phyloP scores from a whole-genome alignment of 2,797 vertebrate species.

The Cuculus canorus region DNA sequence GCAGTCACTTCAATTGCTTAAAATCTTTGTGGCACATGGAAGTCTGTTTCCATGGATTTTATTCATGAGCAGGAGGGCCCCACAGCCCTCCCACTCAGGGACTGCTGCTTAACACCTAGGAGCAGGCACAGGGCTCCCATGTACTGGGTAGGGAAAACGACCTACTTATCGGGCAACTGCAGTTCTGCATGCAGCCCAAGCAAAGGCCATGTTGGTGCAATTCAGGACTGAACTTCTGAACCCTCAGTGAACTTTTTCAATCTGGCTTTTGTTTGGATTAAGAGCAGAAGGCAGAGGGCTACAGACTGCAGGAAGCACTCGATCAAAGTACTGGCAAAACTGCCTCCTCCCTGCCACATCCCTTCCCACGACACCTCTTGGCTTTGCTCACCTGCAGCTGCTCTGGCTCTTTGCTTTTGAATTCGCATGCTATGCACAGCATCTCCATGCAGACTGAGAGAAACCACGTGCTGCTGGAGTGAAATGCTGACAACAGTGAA shows the following conservation, averaged over 20 bases:
- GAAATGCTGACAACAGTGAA: slow-evolving; percentile 6
- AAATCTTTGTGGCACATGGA: not conserved
- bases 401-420: slow-evolving; percentile 43
- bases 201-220: not conserved
- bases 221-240: slow-evolving; percentile 58
- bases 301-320: slow-evolving; percentile 59
- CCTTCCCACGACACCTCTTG: slow-evolving; percentile 56
- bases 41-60: not conserved
- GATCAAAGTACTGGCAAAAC: slow-evolving; percentile 58
- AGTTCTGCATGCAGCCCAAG: not conserved
- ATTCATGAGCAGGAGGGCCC: not conserved
- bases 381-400: slow-evolving; percentile 59
- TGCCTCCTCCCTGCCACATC: slow-evolving; percentile 56
- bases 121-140: not conserved
- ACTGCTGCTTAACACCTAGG: not conserved
- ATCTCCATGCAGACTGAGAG: slow-evolving; percentile 16
- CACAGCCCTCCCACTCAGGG: not conserved
- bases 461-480: slow-evolving; percentile 45
- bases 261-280: slow-evolving; percentile 60
- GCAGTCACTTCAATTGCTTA: not conserved
- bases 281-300: slow-evolving; percentile 52
- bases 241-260: slow-evolving; percentile 37
- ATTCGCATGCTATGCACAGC: not conserved
- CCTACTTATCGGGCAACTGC: not conserved
- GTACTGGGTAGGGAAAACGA: not conserved